phyloP scores from a whole-genome alignment of 2,888 invertebrate species.

The Exephanes ischioxanthus region DNA sequence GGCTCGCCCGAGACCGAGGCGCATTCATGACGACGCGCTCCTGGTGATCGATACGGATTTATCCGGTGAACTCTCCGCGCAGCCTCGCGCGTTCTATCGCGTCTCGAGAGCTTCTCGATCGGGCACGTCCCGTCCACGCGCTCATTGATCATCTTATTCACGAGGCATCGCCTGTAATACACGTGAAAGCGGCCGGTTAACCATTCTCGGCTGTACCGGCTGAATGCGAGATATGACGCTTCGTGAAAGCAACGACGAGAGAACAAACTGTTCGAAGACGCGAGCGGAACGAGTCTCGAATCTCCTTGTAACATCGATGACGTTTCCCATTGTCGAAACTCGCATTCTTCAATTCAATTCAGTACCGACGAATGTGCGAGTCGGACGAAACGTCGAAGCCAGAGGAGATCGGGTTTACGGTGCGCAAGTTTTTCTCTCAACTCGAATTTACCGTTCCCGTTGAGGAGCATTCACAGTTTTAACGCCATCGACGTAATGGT shows the following conservation, averaged over 20 bases:
- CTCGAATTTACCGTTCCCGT: too few relatives aligned
- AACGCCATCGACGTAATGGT: too few relatives aligned
- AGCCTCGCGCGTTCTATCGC: slow-evolving; percentile 23
- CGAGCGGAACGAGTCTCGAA: background rate
- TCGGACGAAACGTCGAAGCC: background rate
- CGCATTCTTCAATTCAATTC: slow-evolving; percentile 28
- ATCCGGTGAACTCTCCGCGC: slow-evolving; percentile 40
- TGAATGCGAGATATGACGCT: slow-evolving; percentile 27
- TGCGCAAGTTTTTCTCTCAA: background rate
- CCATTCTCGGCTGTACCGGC: slow-evolving; percentile 24
- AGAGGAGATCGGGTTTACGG: background rate
- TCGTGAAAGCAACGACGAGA: slow-evolving; percentile 39
- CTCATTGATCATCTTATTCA: slow-evolving; percentile 52
- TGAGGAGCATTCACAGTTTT: too few relatives aligned
- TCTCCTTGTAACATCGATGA: slow-evolving; percentile 15
- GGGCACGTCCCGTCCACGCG: slow-evolving; percentile 27
- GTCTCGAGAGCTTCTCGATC: slow-evolving; percentile 10
- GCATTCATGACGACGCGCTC: slow-evolving; percentile 59
- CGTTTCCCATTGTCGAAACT: slow-evolving; percentile 27
- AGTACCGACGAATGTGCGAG: background rate
- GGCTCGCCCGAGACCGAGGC: slow-evolving; percentile 26
- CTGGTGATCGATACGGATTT: slow-evolving; percentile 56
- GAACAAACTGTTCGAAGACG: slow-evolving; percentile 44
- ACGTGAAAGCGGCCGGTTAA: slow-evolving; percentile 26
- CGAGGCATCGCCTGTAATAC: slow-evolving; percentile 22